Conservation (phyloP, 2,888 invertebrate species). For the Apamea epomidion region DNA sequence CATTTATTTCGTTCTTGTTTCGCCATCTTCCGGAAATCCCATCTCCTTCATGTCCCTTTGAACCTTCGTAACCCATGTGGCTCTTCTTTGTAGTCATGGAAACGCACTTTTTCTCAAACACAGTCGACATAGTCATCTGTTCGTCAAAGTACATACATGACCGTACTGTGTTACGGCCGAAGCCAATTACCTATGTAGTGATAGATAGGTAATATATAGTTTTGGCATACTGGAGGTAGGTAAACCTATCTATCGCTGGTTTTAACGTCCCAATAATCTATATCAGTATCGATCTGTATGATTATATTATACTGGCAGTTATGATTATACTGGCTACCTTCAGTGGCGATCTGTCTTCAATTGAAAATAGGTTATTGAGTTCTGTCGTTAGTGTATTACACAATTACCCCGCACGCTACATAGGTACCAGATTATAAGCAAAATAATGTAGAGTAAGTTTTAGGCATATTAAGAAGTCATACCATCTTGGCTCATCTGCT, state of each 20-base stretch:
- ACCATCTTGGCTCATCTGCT: slow-evolving; percentile 15
- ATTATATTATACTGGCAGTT: too few species aligned
- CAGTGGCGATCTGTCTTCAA: too few species aligned
- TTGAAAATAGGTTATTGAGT: too few species aligned
- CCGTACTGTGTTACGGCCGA: not conserved
- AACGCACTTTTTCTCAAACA: not conserved
- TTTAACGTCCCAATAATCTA: too few species aligned
- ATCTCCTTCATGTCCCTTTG: not conserved
- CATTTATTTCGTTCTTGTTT: not conserved
- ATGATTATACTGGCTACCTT: too few species aligned
- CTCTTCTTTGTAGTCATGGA: not conserved
- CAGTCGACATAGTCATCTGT: too few species aligned
- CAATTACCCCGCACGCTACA: too few species aligned
- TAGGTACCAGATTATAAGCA: not conserved
- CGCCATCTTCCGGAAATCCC: not conserved
- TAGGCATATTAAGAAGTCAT: not conserved
- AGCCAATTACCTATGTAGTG: too few species aligned
- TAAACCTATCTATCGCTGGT: too few species aligned
- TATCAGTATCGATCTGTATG: too few species aligned
- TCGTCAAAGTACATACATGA: not conserved
- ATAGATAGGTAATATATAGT: too few species aligned
- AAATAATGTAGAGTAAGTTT: not conserved
- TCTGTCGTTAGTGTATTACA: not conserved
- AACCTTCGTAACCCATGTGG: not conserved
- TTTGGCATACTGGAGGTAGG: too few species aligned